Percentiles rank a stretch among this genome's conserved stretches.
phyloP scores from a whole-genome alignment of 2,888 invertebrate species.

The Aphidius colemani region DNA sequence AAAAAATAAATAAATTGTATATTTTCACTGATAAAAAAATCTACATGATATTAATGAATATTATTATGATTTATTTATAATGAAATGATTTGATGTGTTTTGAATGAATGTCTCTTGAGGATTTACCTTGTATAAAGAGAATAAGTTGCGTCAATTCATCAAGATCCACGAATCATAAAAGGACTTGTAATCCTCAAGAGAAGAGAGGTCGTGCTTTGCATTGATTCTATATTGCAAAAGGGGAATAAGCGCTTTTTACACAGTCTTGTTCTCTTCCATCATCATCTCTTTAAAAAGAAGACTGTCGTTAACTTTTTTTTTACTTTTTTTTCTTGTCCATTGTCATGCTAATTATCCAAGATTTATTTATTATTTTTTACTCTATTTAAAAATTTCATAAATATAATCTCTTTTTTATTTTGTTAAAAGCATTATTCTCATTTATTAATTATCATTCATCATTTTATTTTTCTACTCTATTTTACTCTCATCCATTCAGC shows the following conservation, averaged over 20 bases:
- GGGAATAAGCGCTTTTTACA: constrained; percentile 22
- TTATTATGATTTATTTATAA: neutral
- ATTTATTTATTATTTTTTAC: too few species aligned
- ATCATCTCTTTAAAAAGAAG: constrained; percentile 8
- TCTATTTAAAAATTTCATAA: too few species aligned
- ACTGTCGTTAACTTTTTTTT: constrained; percentile 20
- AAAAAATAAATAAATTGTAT: constrained; percentile 5
- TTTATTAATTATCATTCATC: neutral
- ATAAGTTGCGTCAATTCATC: constrained; percentile 46
- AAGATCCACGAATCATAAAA: constrained; percentile 52
- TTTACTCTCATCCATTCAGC: constrained; percentile 1
- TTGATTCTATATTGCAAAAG: constrained; percentile 29
- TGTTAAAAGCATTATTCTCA: too few species aligned
- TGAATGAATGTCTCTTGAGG: neutral
- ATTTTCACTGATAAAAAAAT: neutral
- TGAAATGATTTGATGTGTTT: neutral
- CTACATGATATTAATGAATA: neutral
- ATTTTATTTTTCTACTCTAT: neutral
- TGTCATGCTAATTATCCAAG: constrained; percentile 49
- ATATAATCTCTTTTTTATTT: too few species aligned
- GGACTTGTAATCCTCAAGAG: constrained; percentile 48
- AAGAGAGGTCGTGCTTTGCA: constrained; percentile 40
- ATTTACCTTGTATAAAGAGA: constrained; percentile 13
- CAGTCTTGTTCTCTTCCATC: constrained; percentile 28
- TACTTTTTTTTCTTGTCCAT: constrained; percentile 38